Evolutionary conservation across 2,113 vertebrate genomes (phyloP), one percentile per base, ranked within the genome.

Genomic region (Rostratula benghalensis): DNA sequence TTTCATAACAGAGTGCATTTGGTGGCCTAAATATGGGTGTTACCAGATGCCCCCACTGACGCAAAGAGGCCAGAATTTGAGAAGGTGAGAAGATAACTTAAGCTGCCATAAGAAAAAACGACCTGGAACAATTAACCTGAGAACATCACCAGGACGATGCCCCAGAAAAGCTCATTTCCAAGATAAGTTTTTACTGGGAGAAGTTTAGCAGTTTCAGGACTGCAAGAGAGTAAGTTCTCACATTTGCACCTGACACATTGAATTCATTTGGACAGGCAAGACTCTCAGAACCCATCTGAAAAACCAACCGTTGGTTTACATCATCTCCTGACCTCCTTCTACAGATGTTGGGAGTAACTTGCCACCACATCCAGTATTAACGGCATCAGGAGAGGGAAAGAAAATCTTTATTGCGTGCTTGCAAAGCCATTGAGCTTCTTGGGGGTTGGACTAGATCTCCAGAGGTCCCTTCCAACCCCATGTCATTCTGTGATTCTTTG

Each of bases 11-110:
- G 69, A 35, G 50, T 65, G 33, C 87, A 92, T 91, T 87, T 94
- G 86, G 89, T 87, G 70, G 89, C 81, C 92, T 95, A 94, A 85
- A 91, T 93, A 85, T 48, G 76, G 70, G n/a, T 84, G 83, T 89
- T 89, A 87, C 69, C 91, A 94, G 92, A 92, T 87, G 68, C 63
- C 57, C 57, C 54, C n/a, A 39, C 89, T 91, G 93, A 94, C 48
- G 1, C 87, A 96, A 93, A 79, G 93, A 94, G 89, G 87, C 67
- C 91, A 92, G 56, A 92, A 87, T 33, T 35, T 50, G 71, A 94
- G 83, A 92, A 79, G 63, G 70, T 87, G 74, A 95, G 91, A 92
- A 96, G 96, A 96, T 63, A 7, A 94, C 90, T 93, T 84, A 65
- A 83, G 77, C 90, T 96, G 96, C 89, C 67, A 13, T 64, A 79